These are phyloP conservation scores for Spisula subtruncata DNA, from an alignment of 2,888 invertebrate species.

Conservation along the genomic window DNA sequence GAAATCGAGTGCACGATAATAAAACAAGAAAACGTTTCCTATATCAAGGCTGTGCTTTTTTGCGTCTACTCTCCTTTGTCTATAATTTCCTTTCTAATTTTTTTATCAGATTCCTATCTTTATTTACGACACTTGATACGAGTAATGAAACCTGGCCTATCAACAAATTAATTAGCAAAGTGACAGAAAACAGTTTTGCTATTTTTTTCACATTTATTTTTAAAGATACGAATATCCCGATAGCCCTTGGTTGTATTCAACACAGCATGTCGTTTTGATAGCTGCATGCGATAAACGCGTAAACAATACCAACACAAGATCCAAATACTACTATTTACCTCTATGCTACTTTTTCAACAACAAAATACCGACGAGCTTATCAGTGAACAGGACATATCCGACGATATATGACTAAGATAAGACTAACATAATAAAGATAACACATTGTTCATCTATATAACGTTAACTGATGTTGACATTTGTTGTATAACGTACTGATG, in stretches of 20 bases:
- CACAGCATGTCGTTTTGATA: background rate
- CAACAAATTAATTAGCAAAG: slow-evolving; percentile 22
- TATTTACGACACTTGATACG: background rate
- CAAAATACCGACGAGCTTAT: slow-evolving; percentile 18
- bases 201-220: slow-evolving; percentile 36
- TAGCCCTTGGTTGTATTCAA: background rate
- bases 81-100: background rate
- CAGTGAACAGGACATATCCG: slow-evolving; percentile 16
- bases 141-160: background rate
- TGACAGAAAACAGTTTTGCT: slow-evolving; percentile 30
- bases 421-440: slow-evolving; percentile 7
- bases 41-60: background rate
- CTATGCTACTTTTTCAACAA: background rate
- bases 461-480: slow-evolving; percentile 13
- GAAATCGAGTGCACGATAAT: background rate
- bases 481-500: background rate
- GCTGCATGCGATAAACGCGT: slow-evolving; percentile 14
- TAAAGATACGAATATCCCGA: background rate
- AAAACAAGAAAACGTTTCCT: background rate
- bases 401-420: slow-evolving; percentile 35
- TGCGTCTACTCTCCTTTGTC: background rate
- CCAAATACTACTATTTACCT: background rate
- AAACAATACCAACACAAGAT: background rate
- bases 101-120: slow-evolving; percentile 15
- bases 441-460: slow-evolving; percentile 17